phyloP scores from a whole-genome alignment of 2,113 vertebrate genomes.

The Aegithalos caudatus region DNA sequence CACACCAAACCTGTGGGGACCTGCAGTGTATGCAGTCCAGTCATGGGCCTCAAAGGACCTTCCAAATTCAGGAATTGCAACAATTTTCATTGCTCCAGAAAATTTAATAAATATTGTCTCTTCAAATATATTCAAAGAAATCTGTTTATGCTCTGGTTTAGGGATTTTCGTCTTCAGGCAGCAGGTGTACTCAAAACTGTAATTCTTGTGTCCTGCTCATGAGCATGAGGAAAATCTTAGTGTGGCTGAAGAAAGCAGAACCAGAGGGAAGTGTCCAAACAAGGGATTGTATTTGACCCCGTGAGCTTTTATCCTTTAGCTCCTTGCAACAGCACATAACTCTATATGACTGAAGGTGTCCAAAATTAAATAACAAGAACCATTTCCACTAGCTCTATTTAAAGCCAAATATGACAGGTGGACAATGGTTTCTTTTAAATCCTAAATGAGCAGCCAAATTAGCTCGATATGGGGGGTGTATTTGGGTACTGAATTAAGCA shows the following conservation, averaged over 20 bases:
- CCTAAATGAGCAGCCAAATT: not conserved
- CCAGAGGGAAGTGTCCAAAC: not conserved
- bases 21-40: not conserved
- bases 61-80: not conserved
- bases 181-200: not conserved
- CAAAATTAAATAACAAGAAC: not conserved
- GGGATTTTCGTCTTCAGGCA: not conserved
- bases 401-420: not conserved
- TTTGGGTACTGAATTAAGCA: not conserved
- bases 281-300: rapidly evolving
- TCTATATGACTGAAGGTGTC: not conserved
- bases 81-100: not conserved
- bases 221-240: not conserved
- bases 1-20: not conserved
- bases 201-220: not conserved
- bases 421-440: not conserved
- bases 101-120: not conserved
- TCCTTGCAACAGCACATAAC: not conserved
- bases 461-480: not conserved
- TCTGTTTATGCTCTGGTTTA: not conserved
- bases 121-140: not conserved
- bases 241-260: not conserved
- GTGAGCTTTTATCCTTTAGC: not conserved
- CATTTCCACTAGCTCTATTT: not conserved
- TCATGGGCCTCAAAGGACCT: not conserved